Percentiles rank a stretch among this genome's conserved stretches.
phyloP scores from a whole-genome alignment of 2,797 vertebrate species.

The Rhadinocentrus ornatus region DNA sequence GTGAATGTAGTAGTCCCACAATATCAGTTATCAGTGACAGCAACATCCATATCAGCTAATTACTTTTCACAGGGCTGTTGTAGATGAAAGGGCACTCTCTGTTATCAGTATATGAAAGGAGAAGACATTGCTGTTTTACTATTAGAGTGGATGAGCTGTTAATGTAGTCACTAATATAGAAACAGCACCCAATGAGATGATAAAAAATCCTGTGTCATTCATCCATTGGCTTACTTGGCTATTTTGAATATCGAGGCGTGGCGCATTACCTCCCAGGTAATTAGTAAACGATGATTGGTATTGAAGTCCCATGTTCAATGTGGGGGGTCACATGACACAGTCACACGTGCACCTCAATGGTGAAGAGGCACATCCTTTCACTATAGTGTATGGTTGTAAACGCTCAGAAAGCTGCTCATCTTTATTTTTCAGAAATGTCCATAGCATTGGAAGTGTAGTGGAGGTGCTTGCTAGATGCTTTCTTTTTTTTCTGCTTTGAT shows the following conservation, averaged over 20 bases:
- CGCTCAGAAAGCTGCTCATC: slow-evolving; percentile 10
- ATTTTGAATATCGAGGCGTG: slow-evolving; percentile 75
- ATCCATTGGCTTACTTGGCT: slow-evolving; percentile 40
- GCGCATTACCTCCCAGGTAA: slow-evolving; percentile 79
- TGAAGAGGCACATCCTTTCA: slow-evolving; percentile 10
- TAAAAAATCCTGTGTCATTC: slow-evolving; percentile 59
- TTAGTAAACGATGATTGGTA: slow-evolving; percentile 84
- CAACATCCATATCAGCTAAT: slow-evolving; percentile 79
- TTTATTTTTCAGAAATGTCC: slow-evolving; percentile 31
- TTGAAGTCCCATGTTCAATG: slow-evolving; percentile 78
- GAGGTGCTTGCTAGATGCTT: neutral
- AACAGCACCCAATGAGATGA: slow-evolving; percentile 47
- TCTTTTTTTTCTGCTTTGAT: neutral
- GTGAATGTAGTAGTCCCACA: slow-evolving; percentile 69
- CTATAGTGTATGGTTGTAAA: slow-evolving; percentile 23
- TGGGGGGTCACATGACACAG: slow-evolving; percentile 73
- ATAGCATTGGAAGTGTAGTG: slow-evolving; percentile 5
- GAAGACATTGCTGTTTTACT: slow-evolving; percentile 54
- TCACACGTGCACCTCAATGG: slow-evolving; percentile 39
- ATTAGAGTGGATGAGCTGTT: slow-evolving; percentile 37
- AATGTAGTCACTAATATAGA: slow-evolving; percentile 54
- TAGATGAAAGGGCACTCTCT: slow-evolving; percentile 67
- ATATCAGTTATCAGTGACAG: slow-evolving; percentile 80
- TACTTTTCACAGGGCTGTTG: slow-evolving; percentile 71
- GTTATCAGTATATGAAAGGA: slow-evolving; percentile 67